A percentile compares a stretch with the other conserved stretches of the same genome.
Evolutionary conservation across 2,797 vertebrate genomes (phyloP).

Genomic region (Tapera naevia): DNA sequence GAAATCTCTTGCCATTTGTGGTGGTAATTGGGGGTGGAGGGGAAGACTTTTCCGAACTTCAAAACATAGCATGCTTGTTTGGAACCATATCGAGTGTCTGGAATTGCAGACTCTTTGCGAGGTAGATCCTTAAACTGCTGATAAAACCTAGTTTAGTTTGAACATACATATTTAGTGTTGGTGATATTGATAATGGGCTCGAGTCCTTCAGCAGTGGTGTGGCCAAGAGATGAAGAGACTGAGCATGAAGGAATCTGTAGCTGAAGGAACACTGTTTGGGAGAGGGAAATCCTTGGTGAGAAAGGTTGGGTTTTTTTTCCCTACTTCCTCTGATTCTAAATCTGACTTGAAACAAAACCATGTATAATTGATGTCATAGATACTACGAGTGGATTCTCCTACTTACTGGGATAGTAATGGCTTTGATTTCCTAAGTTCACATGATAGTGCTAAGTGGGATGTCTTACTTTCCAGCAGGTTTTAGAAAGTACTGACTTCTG

Average conservation of each 20-base stretch:
- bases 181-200: neutral
- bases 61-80: neutral
- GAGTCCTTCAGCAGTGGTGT: neutral
- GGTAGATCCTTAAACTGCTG: neutral
- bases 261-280: neutral
- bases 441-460: neutral
- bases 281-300: neutral
- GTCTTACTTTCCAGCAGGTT: neutral
- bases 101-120: neutral
- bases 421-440: neutral
- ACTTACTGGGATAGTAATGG: neutral
- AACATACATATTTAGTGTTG: neutral
- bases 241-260: neutral
- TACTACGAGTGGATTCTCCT: neutral
- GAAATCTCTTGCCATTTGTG: neutral
- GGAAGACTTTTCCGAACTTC: neutral
- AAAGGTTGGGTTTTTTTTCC: neutral
- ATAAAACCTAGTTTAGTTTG: neutral
- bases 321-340: neutral
- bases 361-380: accelerated
- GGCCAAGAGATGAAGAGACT: neutral
- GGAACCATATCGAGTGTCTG: neutral
- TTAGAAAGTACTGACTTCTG: neutral
- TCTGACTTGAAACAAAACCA: neutral
- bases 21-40: neutral